Conservation (phyloP, 2,113 vertebrate species). For the Pedetes capensis region DNA sequence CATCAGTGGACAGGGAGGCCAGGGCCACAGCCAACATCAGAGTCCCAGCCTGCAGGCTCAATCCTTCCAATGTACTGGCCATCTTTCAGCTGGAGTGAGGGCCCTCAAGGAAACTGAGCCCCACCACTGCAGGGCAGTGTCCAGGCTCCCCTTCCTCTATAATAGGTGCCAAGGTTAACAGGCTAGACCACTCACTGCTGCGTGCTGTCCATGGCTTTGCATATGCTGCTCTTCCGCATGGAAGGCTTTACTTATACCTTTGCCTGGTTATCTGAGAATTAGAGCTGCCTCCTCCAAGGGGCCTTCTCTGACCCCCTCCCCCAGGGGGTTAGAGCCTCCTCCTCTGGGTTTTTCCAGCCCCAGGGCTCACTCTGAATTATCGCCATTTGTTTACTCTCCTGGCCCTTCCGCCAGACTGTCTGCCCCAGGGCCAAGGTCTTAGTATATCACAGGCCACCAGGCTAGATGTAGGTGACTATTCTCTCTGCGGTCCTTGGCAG, state of each 20-base stretch:
- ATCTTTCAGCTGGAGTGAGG: neutral
- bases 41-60: neutral
- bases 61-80: too few species aligned
- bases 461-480: neutral
- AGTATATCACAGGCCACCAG: neutral
- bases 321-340: neutral
- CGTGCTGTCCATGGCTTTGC: neutral
- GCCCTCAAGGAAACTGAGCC: neutral
- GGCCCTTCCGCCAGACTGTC: neutral
- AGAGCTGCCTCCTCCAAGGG: neutral
- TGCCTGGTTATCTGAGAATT: neutral
- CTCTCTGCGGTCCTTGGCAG: neutral
- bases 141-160: neutral
- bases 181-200: neutral
- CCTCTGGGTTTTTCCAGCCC: neutral
- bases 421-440: neutral
- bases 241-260: neutral
- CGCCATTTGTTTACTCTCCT: neutral
- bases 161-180: neutral
- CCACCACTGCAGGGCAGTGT: neutral
- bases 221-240: neutral
- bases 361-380: neutral
- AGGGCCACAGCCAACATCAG: accelerated
- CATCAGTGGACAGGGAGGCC: neutral
- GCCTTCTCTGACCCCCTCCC: neutral